Conservation (phyloP, 2,888 invertebrate genomes). For the Lacanobia oleracea region DNA sequence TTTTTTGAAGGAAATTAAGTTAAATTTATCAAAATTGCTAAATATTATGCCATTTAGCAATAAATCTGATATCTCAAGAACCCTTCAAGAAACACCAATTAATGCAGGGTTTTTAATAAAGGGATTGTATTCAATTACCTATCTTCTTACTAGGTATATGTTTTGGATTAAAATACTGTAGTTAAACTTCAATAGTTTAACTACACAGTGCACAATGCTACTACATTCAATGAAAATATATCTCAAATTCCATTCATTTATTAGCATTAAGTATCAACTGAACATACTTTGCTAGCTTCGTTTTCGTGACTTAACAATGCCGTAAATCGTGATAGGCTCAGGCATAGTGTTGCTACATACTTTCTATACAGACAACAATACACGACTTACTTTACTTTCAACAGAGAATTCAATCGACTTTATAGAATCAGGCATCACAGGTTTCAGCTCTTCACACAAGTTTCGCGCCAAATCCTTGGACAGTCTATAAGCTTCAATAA, state of each 20-base stretch:
- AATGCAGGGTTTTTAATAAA: background rate
- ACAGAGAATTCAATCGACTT: conserved; percentile 86
- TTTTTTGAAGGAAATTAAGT: too few species aligned
- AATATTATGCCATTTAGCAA: too few species aligned
- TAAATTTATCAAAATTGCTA: too few species aligned
- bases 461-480: conserved; percentile 83
- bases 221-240: too few species aligned
- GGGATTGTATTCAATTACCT: background rate
- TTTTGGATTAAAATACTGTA: background rate
- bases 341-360: conserved; percentile 38
- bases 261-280: background rate
- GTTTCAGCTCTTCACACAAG: conserved; percentile 82
- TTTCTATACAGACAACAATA: conserved; percentile 34
- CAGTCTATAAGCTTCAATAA: conserved; percentile 83
- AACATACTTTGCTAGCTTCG: too few species aligned
- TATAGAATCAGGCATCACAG: conserved; percentile 85
- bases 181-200: too few species aligned
- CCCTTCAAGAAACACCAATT: background rate
- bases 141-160: background rate
- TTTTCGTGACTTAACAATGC: conserved; percentile 19
- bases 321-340: background rate
- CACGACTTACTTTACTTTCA: conserved; percentile 83
- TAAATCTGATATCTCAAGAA: background rate
- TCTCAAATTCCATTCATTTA: conserved; percentile 9
- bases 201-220: background rate